A percentile compares a stretch with the other conserved stretches of the same genome.
These are phyloP conservation scores for Embidobia sp. DNA, from an alignment of 2,888 invertebrate species.

Conservation along the genomic window DNA sequence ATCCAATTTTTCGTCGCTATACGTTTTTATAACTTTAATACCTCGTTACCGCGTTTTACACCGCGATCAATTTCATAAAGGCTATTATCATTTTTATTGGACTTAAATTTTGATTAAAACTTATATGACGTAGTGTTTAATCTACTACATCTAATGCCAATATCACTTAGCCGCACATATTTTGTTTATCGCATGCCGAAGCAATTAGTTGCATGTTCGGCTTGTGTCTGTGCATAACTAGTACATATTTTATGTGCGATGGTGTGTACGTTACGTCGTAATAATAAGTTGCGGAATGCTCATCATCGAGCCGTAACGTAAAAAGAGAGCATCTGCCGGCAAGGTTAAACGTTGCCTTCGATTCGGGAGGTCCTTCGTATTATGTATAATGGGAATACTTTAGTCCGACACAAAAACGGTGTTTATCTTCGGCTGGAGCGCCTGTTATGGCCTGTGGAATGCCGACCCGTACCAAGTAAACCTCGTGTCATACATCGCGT, in stretches of 20 bases:
- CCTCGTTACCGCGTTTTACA: constrained; percentile 46
- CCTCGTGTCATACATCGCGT: constrained; percentile 46
- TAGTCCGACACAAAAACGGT: constrained; percentile 69
- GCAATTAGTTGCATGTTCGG: constrained; percentile 37
- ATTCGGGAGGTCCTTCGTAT: constrained; percentile 70
- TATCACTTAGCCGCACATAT: not conserved
- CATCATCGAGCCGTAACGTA: constrained; percentile 33
- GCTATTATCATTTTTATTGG: constrained; percentile 53
- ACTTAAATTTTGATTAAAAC: constrained; percentile 49
- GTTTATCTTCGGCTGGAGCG: constrained; percentile 74
- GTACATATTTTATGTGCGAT: not conserved
- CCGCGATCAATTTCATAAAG: constrained; percentile 45
- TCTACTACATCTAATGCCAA: constrained; percentile 14
- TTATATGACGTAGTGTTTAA: constrained; percentile 23
- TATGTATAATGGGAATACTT: constrained; percentile 74
- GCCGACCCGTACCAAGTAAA: constrained; percentile 58
- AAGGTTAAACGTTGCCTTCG: constrained; percentile 46
- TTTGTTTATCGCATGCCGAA: constrained; percentile 2
- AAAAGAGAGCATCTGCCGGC: constrained; percentile 45
- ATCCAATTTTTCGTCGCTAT: constrained; percentile 45
- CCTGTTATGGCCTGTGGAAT: constrained; percentile 68
- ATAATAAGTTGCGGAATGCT: constrained; percentile 37
- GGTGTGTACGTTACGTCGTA: constrained; percentile 14
- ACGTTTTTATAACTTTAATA: constrained; percentile 53
- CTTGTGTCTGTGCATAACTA: constrained; percentile 21